Evolutionary conservation across 2,888 invertebrate genomes (phyloP).

Genomic region (Orthosia gracilis): DNA sequence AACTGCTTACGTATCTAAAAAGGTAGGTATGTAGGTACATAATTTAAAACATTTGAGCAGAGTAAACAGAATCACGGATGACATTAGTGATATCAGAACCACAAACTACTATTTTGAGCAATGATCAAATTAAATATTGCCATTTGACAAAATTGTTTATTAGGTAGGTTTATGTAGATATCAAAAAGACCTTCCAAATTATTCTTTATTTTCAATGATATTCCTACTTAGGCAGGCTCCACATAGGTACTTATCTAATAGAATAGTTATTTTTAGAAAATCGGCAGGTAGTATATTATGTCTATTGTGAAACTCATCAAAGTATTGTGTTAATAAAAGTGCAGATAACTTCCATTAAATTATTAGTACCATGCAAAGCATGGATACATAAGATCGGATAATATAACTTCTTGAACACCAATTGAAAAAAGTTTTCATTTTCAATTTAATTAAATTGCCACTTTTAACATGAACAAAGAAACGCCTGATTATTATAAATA

Average conservation of each 20-base stretch:
- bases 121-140: not conserved
- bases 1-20: conserved; percentile 32
- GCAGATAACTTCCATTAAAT: not conserved
- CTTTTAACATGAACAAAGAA: conserved; percentile 46
- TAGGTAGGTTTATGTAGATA: not conserved
- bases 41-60: conserved; percentile 48
- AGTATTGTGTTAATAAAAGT: not conserved
- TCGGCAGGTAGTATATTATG: too few species aligned
- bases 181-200: not conserved
- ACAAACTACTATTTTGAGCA: not conserved
- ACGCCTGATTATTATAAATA: conserved; percentile 50
- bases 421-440: not conserved
- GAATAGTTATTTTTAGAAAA: not conserved
- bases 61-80: conserved; percentile 19
- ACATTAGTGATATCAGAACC: not conserved
- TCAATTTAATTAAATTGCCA: conserved; percentile 53
- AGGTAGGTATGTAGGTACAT: not conserved
- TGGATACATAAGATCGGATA: conserved; percentile 8
- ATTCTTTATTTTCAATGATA: not conserved
- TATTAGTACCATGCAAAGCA: not conserved
- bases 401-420: conserved; percentile 15
- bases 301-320: too few species aligned
- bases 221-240: not conserved
- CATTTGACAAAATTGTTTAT: not conserved
- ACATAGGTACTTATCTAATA: not conserved